phyloP scores from a whole-genome alignment of 2,797 vertebrate genomes.

The Macropus fuliginosus region DNA sequence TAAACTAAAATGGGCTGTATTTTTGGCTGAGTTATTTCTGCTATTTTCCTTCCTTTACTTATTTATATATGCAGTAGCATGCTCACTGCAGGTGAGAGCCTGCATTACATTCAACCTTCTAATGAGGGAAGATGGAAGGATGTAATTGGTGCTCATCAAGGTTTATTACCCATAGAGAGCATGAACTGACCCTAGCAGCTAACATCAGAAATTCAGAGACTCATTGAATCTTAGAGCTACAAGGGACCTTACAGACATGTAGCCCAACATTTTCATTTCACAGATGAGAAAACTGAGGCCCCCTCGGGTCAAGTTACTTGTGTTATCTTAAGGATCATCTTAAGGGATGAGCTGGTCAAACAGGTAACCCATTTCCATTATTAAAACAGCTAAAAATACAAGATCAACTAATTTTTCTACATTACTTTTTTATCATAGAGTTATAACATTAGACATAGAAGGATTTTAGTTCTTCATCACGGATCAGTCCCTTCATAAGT shows the following conservation, averaged over 20 bases:
- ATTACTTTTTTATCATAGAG: not conserved
- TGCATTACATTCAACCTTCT: not conserved
- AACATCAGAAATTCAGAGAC: not conserved
- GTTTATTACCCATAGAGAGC: not conserved
- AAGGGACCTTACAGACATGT: not conserved
- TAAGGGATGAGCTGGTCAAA: conserved; percentile 47
- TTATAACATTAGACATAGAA: not conserved
- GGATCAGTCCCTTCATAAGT: not conserved
- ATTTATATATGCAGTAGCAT: not conserved
- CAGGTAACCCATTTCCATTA: conserved; percentile 37
- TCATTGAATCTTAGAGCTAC: not conserved
- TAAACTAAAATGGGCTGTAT: not conserved
- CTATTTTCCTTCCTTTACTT: conserved; percentile 1
- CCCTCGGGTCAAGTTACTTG: not conserved
- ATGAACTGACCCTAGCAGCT: conserved; percentile 18
- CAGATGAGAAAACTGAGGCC: not conserved
- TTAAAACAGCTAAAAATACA: conserved; percentile 36
- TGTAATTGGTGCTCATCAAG: conserved; percentile 30
- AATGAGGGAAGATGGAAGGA: not conserved
- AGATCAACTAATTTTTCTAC: conserved; percentile 8
- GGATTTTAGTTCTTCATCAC: not conserved
- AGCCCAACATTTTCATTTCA: conserved; percentile 27
- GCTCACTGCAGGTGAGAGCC: not conserved
- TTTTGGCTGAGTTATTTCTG: conserved; percentile 11
- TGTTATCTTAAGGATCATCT: conserved; percentile 49